Evolutionary conservation across 2,888 invertebrate genomes (phyloP).

Genomic region (Acanthosepion lycidas): DNA sequence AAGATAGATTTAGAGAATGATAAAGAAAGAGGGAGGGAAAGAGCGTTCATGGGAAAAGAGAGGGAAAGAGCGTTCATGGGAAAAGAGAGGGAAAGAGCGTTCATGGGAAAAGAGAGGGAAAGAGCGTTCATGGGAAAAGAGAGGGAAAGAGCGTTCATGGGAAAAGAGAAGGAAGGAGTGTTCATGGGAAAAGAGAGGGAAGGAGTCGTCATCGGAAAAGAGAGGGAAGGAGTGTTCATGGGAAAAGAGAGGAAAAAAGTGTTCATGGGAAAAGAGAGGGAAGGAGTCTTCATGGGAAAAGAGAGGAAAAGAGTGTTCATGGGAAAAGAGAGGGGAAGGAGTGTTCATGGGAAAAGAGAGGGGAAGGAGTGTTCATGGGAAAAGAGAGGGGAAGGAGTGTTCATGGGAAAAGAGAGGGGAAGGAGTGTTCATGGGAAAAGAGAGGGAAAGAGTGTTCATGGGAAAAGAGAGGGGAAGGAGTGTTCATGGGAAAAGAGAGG

Average conservation of each 20-base stretch:
- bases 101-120: not conserved
- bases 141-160: not conserved
- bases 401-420: too few relatives aligned
- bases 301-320: too few relatives aligned
- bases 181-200: not conserved
- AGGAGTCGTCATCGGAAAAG: too few relatives aligned
- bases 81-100: not conserved
- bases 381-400: not conserved
- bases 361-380: not conserved
- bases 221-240: not conserved
- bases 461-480: too few relatives aligned
- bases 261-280: too few relatives aligned
- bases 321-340: not conserved
- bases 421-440: too few relatives aligned
- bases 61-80: not conserved
- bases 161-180: not conserved
- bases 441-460: too few relatives aligned
- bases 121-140: not conserved
- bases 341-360: not conserved
- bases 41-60: not conserved
- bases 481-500: not conserved
- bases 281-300: too few relatives aligned
- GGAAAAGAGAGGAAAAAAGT: not conserved
- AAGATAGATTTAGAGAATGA: not conserved
- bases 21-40: not conserved